Percentiles rank a stretch among this genome's conserved stretches.
Evolutionary conservation across 2,888 invertebrate genomes (phyloP).

Genomic region (Euclidia mi): DNA sequence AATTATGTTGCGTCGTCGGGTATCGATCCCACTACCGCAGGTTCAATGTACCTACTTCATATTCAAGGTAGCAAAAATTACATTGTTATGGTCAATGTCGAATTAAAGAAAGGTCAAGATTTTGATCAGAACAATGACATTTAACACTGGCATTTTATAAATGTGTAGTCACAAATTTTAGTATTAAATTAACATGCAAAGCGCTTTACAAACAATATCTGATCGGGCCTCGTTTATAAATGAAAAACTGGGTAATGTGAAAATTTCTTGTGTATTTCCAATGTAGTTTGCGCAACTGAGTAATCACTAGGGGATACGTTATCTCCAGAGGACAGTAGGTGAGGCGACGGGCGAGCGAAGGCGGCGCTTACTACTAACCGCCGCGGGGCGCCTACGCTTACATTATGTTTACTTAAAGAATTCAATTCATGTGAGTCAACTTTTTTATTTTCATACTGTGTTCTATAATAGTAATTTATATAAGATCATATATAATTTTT

Average conservation of each 20-base stretch:
- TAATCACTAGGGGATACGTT: slow-evolving; percentile 71
- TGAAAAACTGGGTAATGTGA: slow-evolving; percentile 84
- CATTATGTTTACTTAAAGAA: slow-evolving; percentile 82
- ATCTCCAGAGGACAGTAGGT: slow-evolving; percentile 67
- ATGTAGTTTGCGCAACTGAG: slow-evolving; percentile 78
- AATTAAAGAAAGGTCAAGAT: not conserved
- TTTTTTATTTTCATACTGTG: slow-evolving; percentile 89
- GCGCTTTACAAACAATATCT: slow-evolving; percentile 49
- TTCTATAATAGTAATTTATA: slow-evolving; percentile 90
- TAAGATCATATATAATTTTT: slow-evolving; percentile 90
- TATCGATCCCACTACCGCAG: slow-evolving; percentile 67
- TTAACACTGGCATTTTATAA: not conserved
- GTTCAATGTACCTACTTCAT: slow-evolving; percentile 60
- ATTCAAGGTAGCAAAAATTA: slow-evolving; percentile 23
- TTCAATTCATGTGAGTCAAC: slow-evolving; percentile 88
- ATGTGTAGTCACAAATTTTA: slow-evolving; percentile 8
- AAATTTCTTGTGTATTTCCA: slow-evolving; percentile 85
- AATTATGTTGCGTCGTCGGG: slow-evolving; percentile 50
- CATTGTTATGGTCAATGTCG: slow-evolving; percentile 12
- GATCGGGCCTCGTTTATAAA: slow-evolving; percentile 66
- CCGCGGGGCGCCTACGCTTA: slow-evolving; percentile 75
- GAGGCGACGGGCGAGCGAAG: slow-evolving; percentile 56
- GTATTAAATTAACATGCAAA: slow-evolving; percentile 11
- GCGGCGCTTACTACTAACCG: slow-evolving; percentile 59
- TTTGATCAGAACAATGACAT: not conserved